Evolutionary conservation across 1,140 invertebrate species (phyloP).

Genomic region (Meteorus sp.): DNA sequence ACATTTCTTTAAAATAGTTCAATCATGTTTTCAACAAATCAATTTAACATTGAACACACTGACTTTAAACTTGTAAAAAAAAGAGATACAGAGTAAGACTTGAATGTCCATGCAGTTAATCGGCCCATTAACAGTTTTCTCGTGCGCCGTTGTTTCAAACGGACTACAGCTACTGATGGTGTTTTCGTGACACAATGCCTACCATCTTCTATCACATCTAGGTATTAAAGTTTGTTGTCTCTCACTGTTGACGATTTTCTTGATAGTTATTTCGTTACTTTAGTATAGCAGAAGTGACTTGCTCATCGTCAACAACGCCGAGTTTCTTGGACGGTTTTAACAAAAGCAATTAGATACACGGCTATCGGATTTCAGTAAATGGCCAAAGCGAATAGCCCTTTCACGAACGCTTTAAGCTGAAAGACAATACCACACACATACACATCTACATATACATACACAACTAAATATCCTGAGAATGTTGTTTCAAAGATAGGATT

Average conservation of each 20-base stretch:
- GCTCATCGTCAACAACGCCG: neutral
- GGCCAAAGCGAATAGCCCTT: conserved; percentile 17
- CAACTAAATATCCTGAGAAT: too few species aligned
- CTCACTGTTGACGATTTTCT: conserved; percentile 22
- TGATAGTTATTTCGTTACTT: conserved; percentile 28
- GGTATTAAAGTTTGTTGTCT: conserved; percentile 1
- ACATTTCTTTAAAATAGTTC: too few species aligned
- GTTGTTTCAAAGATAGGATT: neutral
- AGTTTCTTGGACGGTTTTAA: conserved; percentile 24
- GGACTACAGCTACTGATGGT: neutral
- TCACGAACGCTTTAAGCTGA: conserved; percentile 25
- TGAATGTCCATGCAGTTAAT: neutral
- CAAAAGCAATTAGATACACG: conserved; percentile 39
- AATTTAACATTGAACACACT: neutral
- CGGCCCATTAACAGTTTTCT: conserved; percentile 17
- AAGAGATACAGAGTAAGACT: too few species aligned
- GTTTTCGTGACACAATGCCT: conserved; percentile 4
- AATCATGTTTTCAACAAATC: too few species aligned
- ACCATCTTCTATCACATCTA: conserved; percentile 9
- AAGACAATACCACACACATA: conserved; percentile 7
- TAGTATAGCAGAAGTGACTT: too few species aligned
- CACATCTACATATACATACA: too few species aligned
- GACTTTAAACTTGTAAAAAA: neutral
- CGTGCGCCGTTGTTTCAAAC: conserved; percentile 10
- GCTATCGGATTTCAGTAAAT: conserved; percentile 36